Base-by-base conservation (phyloP, 1,140 invertebrate genomes). In the Drosophila murphyi region DNA sequence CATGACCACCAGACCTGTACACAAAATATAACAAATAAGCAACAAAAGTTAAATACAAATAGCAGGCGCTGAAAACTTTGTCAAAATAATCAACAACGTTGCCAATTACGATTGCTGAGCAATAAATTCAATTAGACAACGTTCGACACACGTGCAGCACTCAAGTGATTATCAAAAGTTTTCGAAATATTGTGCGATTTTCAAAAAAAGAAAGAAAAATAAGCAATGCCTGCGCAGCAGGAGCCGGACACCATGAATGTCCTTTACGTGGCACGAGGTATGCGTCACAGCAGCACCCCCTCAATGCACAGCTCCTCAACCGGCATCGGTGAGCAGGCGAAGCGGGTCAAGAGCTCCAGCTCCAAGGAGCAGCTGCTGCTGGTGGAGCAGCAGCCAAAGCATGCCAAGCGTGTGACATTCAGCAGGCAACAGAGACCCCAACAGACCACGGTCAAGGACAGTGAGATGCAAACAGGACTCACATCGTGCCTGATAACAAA, bases 1-100 rank as follows among this genome's bases (percentile, higher is more conserved):
- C 95, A 99, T 96, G 2, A 98, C 95, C 63, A 97, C 96, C 4
- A 96, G 87, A 80, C 97, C 97, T 95, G 73, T 92, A 91, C 4
- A 12, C 52, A 20, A 35, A 12, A 41, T 52, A 4, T 8, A 41
- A 52, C 20, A 39, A 8, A 41, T 35, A 35, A 6, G 37, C 10
- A 57, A 31, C 7, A 51, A 5, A 39, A 45, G 28, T 8, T 20
- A 62, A 62, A 39, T 7, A 37, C 20, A 32, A 34, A 2, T 20
- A 50, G 34, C n/a, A 50, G 32, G 37, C 52, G 28, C 50, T 4
- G 52, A 57, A 37, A 61, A 72, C 55, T 12, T 51, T 47, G 31
- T 32, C 61, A 62, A 39, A 5, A n/a, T 4, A 48, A 57, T 35
- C 47, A 50, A 89, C 72, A 72, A 52, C 76, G 32, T 10, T 6